Evolutionary conservation across 2,113 vertebrate species (phyloP), one percentile per base, ranked within the genome.

Genomic region (Zosterops lateralis): DNA sequence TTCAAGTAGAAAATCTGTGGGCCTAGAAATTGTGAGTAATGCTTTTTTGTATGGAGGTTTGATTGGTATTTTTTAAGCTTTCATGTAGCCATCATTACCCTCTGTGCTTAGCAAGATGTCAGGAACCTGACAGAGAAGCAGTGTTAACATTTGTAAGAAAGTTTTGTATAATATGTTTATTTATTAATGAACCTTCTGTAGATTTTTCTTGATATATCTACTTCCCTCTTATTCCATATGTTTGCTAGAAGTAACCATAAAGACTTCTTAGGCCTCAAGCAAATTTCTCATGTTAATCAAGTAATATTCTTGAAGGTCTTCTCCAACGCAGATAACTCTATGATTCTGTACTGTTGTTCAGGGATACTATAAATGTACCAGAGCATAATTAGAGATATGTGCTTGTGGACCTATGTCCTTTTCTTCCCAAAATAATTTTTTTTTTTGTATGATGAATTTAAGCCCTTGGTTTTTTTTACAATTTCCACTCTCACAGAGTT

Each of bases 1-100:
- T 68, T 82, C 40, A 73, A 34, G 45, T 2, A 74, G 66, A 40
- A 50, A 68, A 29, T 34, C 15, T 48, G 13, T 32, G 32, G 67
- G 50, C 61, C 87, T 48, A 38, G 13, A 70, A 90, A 50, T 51
- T 50, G 64, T 77, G 71, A 83, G 56, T 90, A 96, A 73, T 54
- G 38, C 7, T 36, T 78, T 73, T 71, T 48, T 19, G 12, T 29
- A 6, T 61, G 6, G 9, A 47, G 10, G 3, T 50, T 66, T 66
- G 31, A 9, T n/a, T 54, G 10, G 6, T 31, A 5, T 13, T 24
- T 68, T 53, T 70, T 62, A 53, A 58, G 32, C 58, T 60, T 84
- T 84, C 62, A 7, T 17, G 16, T 83, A 70, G 16, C 47, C 36
- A 6, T 71, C 32, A n/a, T 50, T 58, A 45, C 17, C 11, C 45